Percentiles rank a stretch among this genome's conserved stretches.
Conservation (phyloP, 2,797 vertebrate genomes). For the Setipinna tenuifilis region DNA sequence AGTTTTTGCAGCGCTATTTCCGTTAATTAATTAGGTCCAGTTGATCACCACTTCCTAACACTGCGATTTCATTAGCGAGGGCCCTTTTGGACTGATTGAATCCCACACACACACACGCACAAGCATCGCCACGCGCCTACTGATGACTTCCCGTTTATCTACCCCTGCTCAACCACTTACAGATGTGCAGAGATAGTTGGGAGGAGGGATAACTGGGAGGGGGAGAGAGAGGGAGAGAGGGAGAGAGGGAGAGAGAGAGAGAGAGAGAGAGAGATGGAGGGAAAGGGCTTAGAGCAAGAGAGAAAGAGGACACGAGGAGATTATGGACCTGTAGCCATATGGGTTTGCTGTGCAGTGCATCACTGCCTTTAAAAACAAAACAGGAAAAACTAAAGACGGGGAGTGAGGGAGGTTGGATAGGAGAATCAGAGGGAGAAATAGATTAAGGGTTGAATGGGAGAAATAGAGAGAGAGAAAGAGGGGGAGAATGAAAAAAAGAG, state of each 20-base stretch:
- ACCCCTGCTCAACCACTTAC: background rate
- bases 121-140: background rate
- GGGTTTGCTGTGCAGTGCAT: slow-evolving; percentile 60
- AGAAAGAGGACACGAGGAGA: slow-evolving; percentile 77
- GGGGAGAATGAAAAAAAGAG: too few species aligned
- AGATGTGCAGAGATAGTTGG: background rate
- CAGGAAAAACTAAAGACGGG: slow-evolving; percentile 35
- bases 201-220: background rate
- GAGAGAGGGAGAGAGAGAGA: slow-evolving; percentile 52
- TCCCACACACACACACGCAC: background rate
- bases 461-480: slow-evolving; percentile 12
- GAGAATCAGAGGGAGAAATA: background rate
- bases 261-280: slow-evolving; percentile 56
- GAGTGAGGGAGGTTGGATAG: background rate
- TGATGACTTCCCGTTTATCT: background rate
- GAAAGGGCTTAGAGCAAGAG: slow-evolving; percentile 63
- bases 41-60: background rate
- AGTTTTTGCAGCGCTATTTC: background rate
- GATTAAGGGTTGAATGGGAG: background rate
- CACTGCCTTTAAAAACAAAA: slow-evolving; percentile 58
- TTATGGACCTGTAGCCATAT: slow-evolving; percentile 72
- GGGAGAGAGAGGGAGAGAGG: background rate
- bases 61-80: background rate
- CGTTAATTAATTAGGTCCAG: background rate
- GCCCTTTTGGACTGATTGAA: background rate